These are phyloP conservation scores for Lipophrys pholis DNA, from an alignment of 2,113 vertebrate genomes.

Conservation along the genomic window DNA sequence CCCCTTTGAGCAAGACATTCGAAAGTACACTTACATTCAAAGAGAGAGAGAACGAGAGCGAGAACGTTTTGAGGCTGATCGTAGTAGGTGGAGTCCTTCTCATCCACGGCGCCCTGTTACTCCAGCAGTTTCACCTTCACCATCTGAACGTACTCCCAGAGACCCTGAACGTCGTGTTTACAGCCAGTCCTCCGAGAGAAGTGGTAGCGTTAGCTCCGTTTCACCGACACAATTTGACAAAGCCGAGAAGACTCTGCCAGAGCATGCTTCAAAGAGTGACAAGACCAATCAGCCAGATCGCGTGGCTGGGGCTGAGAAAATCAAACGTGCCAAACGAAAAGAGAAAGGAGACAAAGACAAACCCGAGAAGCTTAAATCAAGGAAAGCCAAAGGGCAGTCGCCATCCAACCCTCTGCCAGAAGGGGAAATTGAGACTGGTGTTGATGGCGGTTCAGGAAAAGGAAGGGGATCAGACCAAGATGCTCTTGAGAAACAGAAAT, in stretches of 20 bases:
- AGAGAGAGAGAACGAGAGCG: slow-evolving; percentile 93
- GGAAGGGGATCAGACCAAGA: slow-evolving; percentile 89
- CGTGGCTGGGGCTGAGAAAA: slow-evolving; percentile 83
- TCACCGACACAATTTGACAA: slow-evolving; percentile 95
- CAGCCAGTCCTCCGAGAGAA: slow-evolving; percentile 94
- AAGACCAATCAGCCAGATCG: slow-evolving; percentile 89
- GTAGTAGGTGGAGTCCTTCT: slow-evolving; percentile 93
- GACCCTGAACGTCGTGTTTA: slow-evolving; percentile 94
- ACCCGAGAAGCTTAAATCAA: slow-evolving; percentile 86
- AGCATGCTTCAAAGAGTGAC: slow-evolving; percentile 88
- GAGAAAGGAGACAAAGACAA: slow-evolving; percentile 93
- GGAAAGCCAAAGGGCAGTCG: slow-evolving; percentile 91
- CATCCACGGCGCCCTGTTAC: slow-evolving; percentile 90
- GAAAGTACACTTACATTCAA: slow-evolving; percentile 97
- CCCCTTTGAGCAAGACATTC: slow-evolving; percentile 96
- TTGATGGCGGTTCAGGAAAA: slow-evolving; percentile 84
- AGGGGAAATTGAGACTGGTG: slow-evolving; percentile 87
- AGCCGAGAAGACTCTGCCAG: slow-evolving; percentile 87
- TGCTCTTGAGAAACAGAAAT: slow-evolving; percentile 85
- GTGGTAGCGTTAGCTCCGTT: slow-evolving; percentile 94
- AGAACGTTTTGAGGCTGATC: slow-evolving; percentile 93
- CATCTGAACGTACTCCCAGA: slow-evolving; percentile 90
- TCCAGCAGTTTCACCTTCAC: slow-evolving; percentile 89
- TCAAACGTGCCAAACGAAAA: slow-evolving; percentile 90
- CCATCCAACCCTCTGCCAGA: slow-evolving; percentile 89